Conservation (phyloP, 2,797 vertebrate genomes). For the Forpus xanthops region DNA sequence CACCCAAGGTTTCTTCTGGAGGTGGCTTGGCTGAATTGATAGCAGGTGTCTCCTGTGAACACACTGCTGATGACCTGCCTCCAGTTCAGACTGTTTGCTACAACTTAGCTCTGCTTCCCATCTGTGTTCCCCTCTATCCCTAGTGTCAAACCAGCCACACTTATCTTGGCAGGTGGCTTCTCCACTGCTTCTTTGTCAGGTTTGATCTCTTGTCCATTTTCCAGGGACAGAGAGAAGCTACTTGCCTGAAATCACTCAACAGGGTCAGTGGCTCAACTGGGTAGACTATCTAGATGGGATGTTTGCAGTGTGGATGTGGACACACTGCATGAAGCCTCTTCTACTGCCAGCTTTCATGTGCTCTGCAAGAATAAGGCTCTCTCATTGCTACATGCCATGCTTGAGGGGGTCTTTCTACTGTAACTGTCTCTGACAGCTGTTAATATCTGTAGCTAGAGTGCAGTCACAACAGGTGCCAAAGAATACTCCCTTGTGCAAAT, state of each 20-base stretch:
- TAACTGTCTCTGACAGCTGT: background rate
- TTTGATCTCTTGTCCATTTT: background rate
- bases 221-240: background rate
- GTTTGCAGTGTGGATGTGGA: background rate
- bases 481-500: background rate
- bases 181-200: background rate
- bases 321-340: background rate
- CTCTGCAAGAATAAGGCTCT: background rate
- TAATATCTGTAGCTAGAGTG: background rate
- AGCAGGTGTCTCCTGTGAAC: background rate
- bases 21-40: background rate
- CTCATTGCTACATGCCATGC: accelerated
- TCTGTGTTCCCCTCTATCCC: background rate
- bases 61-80: background rate
- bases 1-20: background rate
- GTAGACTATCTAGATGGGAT: background rate
- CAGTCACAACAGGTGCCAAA: accelerated
- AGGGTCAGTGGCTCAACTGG: background rate
- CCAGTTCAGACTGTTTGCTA: background rate
- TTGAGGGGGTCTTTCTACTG: background rate
- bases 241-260: background rate
- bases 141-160: background rate
- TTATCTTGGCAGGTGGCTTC: background rate
- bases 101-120: background rate
- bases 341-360: accelerated